Evolutionary conservation across 2,888 invertebrate genomes (phyloP).

Genomic region (Ferdinandea cuprea): DNA sequence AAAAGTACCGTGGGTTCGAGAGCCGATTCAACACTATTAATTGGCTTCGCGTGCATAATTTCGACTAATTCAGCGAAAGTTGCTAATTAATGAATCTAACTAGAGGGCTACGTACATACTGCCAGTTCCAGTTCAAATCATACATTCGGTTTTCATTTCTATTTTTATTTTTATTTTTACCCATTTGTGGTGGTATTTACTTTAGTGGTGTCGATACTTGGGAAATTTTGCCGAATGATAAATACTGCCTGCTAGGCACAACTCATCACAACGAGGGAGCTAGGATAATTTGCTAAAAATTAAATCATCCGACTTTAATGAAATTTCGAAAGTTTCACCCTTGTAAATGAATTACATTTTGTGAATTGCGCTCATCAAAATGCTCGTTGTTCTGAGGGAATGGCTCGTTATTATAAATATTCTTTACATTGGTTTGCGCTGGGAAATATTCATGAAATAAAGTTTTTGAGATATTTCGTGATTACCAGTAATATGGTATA

Average conservation of each 20-base stretch:
- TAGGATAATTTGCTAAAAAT: not conserved
- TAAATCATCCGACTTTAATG: slow-evolving; percentile 39
- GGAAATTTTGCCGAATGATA: not conserved
- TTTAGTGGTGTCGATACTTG: not conserved
- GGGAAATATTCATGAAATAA: not conserved
- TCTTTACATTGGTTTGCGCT: not conserved
- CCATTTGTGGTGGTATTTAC: not conserved
- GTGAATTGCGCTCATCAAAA: slow-evolving; percentile 6
- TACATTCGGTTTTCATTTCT: not conserved
- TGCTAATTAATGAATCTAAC: slow-evolving; percentile 60
- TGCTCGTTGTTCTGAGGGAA: not conserved
- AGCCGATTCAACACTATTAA: slow-evolving; percentile 56
- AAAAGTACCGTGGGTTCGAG: slow-evolving; percentile 39
- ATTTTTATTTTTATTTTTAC: not conserved
- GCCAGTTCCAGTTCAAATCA: slow-evolving; percentile 3
- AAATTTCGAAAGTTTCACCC: slow-evolving; percentile 10
- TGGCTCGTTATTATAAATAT: slow-evolving; percentile 3
- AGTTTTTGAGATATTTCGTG: not conserved
- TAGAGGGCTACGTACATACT: slow-evolving; percentile 5
- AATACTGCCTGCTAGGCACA: slow-evolving; percentile 7
- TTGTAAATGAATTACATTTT: slow-evolving; percentile 10
- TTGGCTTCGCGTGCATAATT: slow-evolving; percentile 63
- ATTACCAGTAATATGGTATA: not conserved
- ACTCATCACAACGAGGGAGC: not conserved
- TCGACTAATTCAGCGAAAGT: slow-evolving; percentile 63